Conservation (phyloP, 2,888 invertebrate genomes). For the Dicyrtoma fusca region DNA sequence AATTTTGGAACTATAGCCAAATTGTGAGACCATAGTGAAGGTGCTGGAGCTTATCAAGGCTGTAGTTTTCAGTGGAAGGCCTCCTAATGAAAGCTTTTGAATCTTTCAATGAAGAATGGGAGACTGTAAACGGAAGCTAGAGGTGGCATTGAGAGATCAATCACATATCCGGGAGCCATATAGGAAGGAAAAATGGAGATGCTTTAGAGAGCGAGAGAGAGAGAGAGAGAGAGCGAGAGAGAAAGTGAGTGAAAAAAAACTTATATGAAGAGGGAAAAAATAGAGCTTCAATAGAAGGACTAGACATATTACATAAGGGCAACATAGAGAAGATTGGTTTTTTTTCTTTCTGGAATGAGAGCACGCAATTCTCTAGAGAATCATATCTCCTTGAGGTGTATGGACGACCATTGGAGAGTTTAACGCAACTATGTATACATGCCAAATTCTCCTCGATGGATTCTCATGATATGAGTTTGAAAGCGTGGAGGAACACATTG, state of each 20-base stretch:
- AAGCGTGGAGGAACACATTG: neutral
- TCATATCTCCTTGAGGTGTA: constrained; percentile 40
- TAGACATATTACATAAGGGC: constrained; percentile 5
- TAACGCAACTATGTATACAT: neutral
- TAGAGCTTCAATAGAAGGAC: constrained; percentile 24
- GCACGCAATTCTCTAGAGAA: constrained; percentile 40
- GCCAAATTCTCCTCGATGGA: neutral
- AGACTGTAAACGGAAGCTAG: constrained; percentile 18
- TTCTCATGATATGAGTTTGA: constrained; percentile 18
- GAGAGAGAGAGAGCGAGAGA: neutral
- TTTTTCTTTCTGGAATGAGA: constrained; percentile 17
- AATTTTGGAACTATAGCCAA: too few relatives aligned
- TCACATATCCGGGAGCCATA: constrained; percentile 38
- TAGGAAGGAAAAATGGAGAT: constrained; percentile 30
- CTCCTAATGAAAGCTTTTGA: constrained; percentile 35
- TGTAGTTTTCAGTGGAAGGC: too few relatives aligned
- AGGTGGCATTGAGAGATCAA: constrained; percentile 36
- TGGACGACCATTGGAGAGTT: constrained; percentile 21
- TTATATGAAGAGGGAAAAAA: constrained; percentile 18
- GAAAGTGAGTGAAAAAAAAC: constrained; percentile 4
- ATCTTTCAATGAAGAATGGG: constrained; percentile 37
- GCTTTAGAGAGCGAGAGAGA: constrained; percentile 24
- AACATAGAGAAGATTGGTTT: constrained; percentile 36
- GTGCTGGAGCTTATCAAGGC: too few relatives aligned
- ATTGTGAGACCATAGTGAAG: neutral